phyloP scores from a whole-genome alignment of 2,113 vertebrate species.

The Cacatua alba region DNA sequence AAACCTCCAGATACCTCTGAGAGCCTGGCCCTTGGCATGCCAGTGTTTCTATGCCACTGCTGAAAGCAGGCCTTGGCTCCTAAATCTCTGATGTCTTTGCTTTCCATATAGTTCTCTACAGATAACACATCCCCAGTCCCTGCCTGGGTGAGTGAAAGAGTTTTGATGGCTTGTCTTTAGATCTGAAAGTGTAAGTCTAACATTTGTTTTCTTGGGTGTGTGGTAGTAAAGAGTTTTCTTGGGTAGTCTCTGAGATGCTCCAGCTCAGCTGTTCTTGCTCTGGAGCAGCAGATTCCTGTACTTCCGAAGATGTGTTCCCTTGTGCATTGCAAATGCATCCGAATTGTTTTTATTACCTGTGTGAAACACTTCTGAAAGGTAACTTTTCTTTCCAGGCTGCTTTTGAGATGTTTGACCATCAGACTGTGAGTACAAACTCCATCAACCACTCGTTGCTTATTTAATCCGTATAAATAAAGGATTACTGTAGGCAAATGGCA shows the following conservation, averaged over 20 bases:
- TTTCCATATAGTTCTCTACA: background rate
- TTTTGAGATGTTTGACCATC: background rate
- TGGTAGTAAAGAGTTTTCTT: background rate
- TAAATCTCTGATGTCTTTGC: background rate
- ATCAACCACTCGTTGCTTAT: background rate
- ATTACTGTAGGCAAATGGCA: background rate
- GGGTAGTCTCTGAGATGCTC: background rate
- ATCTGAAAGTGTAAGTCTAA: background rate
- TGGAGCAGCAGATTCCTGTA: background rate
- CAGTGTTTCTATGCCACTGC: background rate
- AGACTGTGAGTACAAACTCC: background rate
- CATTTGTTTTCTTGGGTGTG: background rate
- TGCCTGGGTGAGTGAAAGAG: background rate
- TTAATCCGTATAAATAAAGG: background rate
- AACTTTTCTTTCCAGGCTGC: background rate
- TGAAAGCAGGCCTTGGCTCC: background rate
- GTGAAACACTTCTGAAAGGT: background rate
- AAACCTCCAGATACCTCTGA: background rate
- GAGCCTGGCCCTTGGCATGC: background rate
- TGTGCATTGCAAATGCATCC: background rate
- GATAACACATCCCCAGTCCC: background rate
- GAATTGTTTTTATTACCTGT: background rate
- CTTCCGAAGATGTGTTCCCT: background rate
- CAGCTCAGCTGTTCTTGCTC: background rate
- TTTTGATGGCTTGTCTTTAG: background rate